Conservation (phyloP, 2,797 vertebrate species). For the Muscicapa striata region DNA sequence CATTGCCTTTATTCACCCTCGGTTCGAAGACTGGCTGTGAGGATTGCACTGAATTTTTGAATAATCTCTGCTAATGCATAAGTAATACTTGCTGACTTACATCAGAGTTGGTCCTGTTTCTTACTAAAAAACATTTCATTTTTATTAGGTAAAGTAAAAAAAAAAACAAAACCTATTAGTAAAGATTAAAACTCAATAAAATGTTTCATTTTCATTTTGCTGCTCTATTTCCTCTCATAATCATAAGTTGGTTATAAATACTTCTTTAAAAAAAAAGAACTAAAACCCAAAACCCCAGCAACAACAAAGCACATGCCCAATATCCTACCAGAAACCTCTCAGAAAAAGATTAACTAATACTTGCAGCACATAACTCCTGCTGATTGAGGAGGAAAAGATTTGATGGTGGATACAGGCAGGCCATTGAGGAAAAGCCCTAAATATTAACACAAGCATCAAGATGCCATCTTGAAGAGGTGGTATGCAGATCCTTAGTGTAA, state of each 20-base stretch:
- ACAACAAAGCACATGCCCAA: no score
- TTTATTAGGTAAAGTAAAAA: conserved; percentile 56
- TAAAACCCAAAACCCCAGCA: not conserved
- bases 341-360: not conserved
- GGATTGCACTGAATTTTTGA: conserved; percentile 11
- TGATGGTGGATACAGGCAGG: not conserved
- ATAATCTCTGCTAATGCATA: conserved; percentile 52
- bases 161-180: not conserved
- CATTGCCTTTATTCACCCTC: not conserved
- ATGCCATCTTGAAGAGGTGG: not conserved
- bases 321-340: not conserved
- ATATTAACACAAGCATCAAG: not conserved
- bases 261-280: not conserved
- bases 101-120: not conserved
- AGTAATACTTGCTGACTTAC: conserved; percentile 41
- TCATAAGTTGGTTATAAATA: not conserved
- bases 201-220: not conserved
- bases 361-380: not conserved
- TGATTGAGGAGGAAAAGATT: not conserved
- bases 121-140: conserved; percentile 19
- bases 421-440: not conserved
- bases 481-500: not conserved
- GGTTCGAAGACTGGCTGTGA: not conserved
- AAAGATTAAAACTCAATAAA: not conserved
- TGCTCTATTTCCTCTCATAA: not conserved